phyloP scores from a whole-genome alignment of 92 coral and sea anemone genomes.

The Porites lobata region DNA sequence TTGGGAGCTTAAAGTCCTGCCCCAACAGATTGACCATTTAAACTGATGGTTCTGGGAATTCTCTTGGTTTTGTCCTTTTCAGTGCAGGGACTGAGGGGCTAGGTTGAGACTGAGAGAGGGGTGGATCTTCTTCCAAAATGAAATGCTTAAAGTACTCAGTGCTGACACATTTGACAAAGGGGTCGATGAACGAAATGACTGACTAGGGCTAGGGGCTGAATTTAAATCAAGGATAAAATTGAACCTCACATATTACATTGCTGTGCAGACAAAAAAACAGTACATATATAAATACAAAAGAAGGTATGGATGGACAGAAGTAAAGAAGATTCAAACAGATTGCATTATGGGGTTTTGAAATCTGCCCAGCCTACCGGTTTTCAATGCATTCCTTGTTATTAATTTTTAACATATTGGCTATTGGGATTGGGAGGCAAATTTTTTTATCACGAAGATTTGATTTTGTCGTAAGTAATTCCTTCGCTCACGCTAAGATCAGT shows the following conservation, averaged over 20 bases:
- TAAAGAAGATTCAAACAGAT: too few relatives aligned
- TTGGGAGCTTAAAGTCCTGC: constrained; percentile 28
- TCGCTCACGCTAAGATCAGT: too few relatives aligned
- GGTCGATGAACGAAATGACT: not conserved
- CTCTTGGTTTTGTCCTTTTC: constrained; percentile 20
- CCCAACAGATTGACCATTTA: constrained; percentile 24
- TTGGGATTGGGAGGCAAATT: too few relatives aligned
- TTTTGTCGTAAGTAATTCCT: too few relatives aligned
- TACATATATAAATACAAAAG: not conserved
- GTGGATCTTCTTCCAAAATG: not conserved
- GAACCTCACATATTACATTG: not conserved
- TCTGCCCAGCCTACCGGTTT: too few relatives aligned
- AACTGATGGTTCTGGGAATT: not conserved
- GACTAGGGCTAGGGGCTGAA: not conserved
- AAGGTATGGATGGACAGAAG: too few relatives aligned
- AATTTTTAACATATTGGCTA: not conserved
- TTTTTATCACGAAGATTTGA: too few relatives aligned
- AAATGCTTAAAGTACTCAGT: not conserved
- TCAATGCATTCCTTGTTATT: too few relatives aligned
- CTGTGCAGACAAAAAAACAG: not conserved
- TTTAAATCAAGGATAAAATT: not conserved
- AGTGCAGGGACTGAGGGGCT: constrained; percentile 7
- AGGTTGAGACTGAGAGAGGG: constrained; percentile 9
- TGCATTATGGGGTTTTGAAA: too few relatives aligned
- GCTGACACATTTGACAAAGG: not conserved